Evolutionary conservation across 2,888 invertebrate species (phyloP).

Genomic region (Aphrophora alni): DNA sequence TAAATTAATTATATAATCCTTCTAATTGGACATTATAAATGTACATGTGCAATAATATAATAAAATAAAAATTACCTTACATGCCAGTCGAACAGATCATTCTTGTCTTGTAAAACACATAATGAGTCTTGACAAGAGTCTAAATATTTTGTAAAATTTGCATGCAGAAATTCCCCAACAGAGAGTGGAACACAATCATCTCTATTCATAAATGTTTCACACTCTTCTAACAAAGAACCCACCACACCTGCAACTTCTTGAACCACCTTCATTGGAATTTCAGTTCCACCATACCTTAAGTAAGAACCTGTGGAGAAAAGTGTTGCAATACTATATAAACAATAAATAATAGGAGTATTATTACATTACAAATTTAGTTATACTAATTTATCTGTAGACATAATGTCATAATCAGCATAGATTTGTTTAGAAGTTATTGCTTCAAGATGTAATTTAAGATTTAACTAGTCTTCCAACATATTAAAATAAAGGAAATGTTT

Average conservation of each 20-base stretch:
- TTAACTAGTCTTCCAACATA: too few species aligned
- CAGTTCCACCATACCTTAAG: slow-evolving; percentile 54
- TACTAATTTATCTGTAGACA: too few species aligned
- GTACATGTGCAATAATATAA: too few species aligned
- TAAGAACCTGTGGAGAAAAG: slow-evolving; percentile 51
- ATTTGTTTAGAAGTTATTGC: too few species aligned
- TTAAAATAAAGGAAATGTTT: too few species aligned
- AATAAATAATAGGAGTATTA: slow-evolving; percentile 8
- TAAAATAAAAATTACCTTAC: slow-evolving; percentile 55
- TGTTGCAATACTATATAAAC: too few species aligned
- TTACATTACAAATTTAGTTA: too few species aligned
- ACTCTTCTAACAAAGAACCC: slow-evolving; percentile 57
- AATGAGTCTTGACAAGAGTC: slow-evolving; percentile 54
- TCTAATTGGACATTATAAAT: too few species aligned
- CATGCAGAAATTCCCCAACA: slow-evolving; percentile 57
- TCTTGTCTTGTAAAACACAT: slow-evolving; percentile 55
- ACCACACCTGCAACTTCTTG: slow-evolving; percentile 54
- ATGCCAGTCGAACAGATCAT: slow-evolving; percentile 67
- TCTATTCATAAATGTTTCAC: slow-evolving; percentile 52
- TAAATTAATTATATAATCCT: too few species aligned
- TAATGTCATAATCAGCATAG: too few species aligned
- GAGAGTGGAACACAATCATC: slow-evolving; percentile 50
- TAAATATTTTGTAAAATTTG: slow-evolving; percentile 59
- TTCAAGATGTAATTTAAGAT: too few species aligned
- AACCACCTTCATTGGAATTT: slow-evolving; percentile 56